A percentile compares a stretch with the other conserved stretches of the same genome.
phyloP scores from a whole-genome alignment of 2,797 vertebrate species.

The Lates japonicus region DNA sequence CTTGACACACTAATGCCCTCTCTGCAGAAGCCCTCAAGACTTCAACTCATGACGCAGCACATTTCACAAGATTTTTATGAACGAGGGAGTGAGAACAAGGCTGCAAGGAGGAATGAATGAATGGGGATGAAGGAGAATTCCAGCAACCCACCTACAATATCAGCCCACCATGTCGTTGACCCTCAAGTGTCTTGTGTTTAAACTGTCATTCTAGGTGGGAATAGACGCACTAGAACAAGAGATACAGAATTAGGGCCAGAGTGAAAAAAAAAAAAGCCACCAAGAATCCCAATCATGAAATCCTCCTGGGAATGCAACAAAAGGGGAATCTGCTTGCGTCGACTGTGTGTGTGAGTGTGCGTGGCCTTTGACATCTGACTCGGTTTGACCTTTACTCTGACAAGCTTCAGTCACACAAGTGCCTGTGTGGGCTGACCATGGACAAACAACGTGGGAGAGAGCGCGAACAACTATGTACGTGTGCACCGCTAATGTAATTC shows the following conservation, averaged over 20 bases:
- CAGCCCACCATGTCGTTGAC: conserved; percentile 28
- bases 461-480: conserved; percentile 41
- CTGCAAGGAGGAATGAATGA: conserved; percentile 34
- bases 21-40: conserved; percentile 2
- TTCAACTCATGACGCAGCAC: conserved; percentile 40
- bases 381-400: conserved; percentile 58
- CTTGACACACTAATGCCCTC: neutral
- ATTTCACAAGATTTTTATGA: conserved; percentile 30
- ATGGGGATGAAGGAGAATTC: conserved; percentile 37
- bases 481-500: conserved; percentile 41
- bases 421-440: conserved; percentile 65
- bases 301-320: conserved; percentile 40
- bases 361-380: conserved; percentile 70
- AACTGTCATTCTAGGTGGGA: conserved; percentile 1
- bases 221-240: neutral
- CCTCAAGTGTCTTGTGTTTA: conserved; percentile 20
- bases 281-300: conserved; percentile 49
- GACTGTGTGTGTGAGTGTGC: conserved; percentile 22
- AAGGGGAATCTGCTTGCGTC: conserved; percentile 51
- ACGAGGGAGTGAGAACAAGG: conserved; percentile 46
- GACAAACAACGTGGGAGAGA: conserved; percentile 65
- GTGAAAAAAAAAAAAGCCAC: conserved; percentile 7
- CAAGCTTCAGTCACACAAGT: conserved; percentile 58
- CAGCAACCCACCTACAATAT: conserved; percentile 14
- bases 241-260: conserved; percentile 7